Evolutionary conservation across 2,113 vertebrate genomes (phyloP).

Genomic region (Cyprinodon variegatus): DNA sequence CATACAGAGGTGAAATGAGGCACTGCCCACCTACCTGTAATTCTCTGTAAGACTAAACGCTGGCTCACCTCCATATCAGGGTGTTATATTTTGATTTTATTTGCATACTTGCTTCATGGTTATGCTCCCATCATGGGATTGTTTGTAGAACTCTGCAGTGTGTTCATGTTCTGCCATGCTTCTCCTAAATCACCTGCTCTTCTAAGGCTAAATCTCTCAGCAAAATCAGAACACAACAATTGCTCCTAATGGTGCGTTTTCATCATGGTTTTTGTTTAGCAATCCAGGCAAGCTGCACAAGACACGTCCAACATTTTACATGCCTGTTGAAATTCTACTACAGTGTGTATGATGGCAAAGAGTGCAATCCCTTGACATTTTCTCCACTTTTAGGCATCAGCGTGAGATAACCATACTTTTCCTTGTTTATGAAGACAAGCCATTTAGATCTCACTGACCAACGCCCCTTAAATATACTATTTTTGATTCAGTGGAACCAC

Average conservation of each 20-base stretch:
- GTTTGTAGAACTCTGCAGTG: not conserved
- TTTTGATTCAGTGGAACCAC: not conserved
- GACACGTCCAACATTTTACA: conserved; percentile 4
- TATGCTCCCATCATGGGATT: not conserved
- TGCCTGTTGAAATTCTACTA: not conserved
- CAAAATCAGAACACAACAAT: conserved; percentile 23
- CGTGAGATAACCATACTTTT: not conserved
- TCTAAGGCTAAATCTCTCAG: conserved; percentile 6
- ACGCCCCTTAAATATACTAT: not conserved
- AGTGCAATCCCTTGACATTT: not conserved
- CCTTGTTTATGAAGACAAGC: not conserved
- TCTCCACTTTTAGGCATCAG: not conserved
- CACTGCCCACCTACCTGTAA: not conserved
- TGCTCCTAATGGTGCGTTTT: not conserved
- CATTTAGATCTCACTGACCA: not conserved
- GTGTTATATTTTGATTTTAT: conserved; percentile 2
- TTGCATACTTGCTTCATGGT: not conserved
- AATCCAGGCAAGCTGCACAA: not conserved
- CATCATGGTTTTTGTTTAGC: not conserved
- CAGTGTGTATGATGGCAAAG: not conserved
- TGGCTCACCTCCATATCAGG: not conserved
- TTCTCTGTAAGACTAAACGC: not conserved
- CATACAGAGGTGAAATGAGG: conserved; percentile 9
- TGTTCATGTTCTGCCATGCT: not conserved
- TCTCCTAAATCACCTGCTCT: conserved; percentile 22